Base-by-base conservation (phyloP, 2,888 invertebrate genomes). In the Lochmaea capreae region DNA sequence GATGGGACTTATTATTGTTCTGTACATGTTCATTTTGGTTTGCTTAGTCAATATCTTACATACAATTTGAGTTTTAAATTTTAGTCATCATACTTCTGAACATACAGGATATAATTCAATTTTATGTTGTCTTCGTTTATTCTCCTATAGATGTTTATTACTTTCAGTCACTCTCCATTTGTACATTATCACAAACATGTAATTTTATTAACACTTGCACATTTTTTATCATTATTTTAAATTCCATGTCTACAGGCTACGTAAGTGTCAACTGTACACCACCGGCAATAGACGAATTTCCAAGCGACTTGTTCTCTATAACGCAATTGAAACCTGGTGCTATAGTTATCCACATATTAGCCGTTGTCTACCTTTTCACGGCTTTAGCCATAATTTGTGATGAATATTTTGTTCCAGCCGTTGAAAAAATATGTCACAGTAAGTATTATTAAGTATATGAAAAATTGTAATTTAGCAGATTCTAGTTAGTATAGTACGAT, bases 381-480 rank as follows among this genome's bases (percentile, higher is more conserved):
- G 69, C 69, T 33, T n/a, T 69, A 69, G 69, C 69, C 16, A 62
- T 54, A 62, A 42, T 69, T 69, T 69, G 69, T 33, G 69, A 69
- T 39, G 52, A 69, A 42, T 69, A 69, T 62, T 69, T 69, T 39
- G 69, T 69, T 14, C 69, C 69, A 14, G 69, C 33, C 2, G 69
- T 69, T 6, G 69, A 69, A 54, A 62, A 49, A 62, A 54, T 69
- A 62, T 69, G 69, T 18, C 33, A 18, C 8, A 62, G 69, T 69
- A 54, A 69, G 69, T 62, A 65, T 49, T n/a, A n/a, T n/a, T n/a
- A n/a, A n/a, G n/a, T n/a, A n/a, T n/a, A n/a, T n/a, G n/a, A 22
- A 0, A 33, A 33, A 33, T 33, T 33, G 5, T 33, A 3, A 33
- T 4, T 33, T 33, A 33, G 5, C 3, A 33, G 26, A 8, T 8